Base-by-base conservation (phyloP, 2,113 vertebrate genomes). In the Strigops habroptila region DNA sequence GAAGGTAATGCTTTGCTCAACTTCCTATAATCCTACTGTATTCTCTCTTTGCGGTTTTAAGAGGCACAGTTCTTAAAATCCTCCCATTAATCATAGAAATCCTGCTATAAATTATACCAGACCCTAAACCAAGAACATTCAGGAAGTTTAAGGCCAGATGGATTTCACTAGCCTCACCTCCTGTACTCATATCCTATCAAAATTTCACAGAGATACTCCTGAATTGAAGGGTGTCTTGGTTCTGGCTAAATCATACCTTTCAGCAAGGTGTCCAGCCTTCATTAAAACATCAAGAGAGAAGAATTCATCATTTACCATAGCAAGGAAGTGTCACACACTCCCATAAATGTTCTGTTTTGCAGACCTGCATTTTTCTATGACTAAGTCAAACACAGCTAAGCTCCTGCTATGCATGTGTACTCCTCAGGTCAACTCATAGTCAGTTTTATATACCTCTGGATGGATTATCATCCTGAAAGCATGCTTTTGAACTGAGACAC, bases 81-180 rank as follows among this genome's bases (percentile, higher is more conserved):
- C 80, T 85, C 41, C 77, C n/a, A 53, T 59, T 84, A 90, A 93
- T 74, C 65, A 18, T 24, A 55, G 39, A 80, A 91, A 92, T 71
- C 83, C 69, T 4, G 2, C 94, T 69, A 21, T 80, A 92, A 96
- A 91, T 93, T 55, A 79, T 9, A 86, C 19, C 83, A 84, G 57
- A 46, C 39, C 25, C 82, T 78, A 94, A 93, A 90, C 2, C 17
- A 55, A 73, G 59, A 87, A 76, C 41, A 31, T 62, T 53, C 84
- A 88, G 89, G 70, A 82, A 88, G 78, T 67, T 76, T 73, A 57
- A 92, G 49, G 70, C 70, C 89, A 94, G 89, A 84, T 91, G 93
- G 86, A 60, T 75, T 82, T 62, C 93, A 93, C 86, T 37, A 95
- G 44, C 39, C 35, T 95, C 62, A 76, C 49, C 84, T 90, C 70